phyloP scores from a whole-genome alignment of 2,797 vertebrate genomes.

The Schizopygopsis malacanthus region DNA sequence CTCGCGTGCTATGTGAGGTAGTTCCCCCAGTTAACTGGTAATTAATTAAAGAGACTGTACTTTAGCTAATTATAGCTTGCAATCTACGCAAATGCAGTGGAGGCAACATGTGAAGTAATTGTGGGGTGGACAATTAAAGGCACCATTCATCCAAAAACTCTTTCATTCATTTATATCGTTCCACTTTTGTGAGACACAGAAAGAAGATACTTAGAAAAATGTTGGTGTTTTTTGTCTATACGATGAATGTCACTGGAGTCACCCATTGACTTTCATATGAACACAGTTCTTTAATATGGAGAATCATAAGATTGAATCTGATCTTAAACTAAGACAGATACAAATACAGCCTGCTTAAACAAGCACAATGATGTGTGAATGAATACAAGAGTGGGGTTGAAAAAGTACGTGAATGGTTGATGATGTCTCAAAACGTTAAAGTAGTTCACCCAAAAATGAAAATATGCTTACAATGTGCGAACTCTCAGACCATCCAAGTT shows the following conservation, averaged over 20 bases:
- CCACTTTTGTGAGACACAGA: background rate
- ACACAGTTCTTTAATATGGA: background rate
- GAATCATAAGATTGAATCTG: background rate
- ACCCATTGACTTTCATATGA: background rate
- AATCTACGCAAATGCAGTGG: background rate
- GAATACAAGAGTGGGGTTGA: background rate
- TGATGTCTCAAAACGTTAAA: background rate
- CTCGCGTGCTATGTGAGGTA: background rate
- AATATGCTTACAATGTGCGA: too few species aligned
- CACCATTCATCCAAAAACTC: background rate
- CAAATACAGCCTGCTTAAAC: background rate
- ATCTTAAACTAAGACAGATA: background rate
- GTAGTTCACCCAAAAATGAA: too few species aligned
- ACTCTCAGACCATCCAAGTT: too few species aligned
- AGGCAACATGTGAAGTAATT: background rate
- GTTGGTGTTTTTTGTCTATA: background rate
- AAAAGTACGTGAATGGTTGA: too few species aligned
- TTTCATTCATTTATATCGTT: background rate
- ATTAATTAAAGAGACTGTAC: slow-evolving; percentile 2
- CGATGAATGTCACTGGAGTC: background rate
- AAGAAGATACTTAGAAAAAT: background rate
- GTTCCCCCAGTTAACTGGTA: background rate
- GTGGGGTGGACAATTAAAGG: background rate
- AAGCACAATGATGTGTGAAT: background rate
- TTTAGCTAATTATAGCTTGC: slow-evolving; percentile 14